These are phyloP conservation scores for Cheumatopsyche charites DNA, from an alignment of 1,140 invertebrate species.

Conservation along the genomic window DNA sequence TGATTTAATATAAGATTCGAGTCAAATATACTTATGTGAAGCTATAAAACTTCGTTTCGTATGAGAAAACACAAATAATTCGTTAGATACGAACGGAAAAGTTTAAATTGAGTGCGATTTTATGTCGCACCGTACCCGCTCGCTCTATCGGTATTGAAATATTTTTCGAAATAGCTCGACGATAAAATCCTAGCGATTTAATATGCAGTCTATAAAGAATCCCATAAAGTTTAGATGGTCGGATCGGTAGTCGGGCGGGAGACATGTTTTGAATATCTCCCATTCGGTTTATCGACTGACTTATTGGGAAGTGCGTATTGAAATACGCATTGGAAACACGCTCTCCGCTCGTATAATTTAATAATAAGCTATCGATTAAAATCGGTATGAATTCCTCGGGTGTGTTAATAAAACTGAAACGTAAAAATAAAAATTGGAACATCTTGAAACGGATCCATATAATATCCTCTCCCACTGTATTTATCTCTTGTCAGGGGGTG, in stretches of 20 bases:
- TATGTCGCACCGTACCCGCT: not conserved
- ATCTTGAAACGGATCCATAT: constrained; percentile 41
- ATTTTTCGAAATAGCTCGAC: constrained; percentile 36
- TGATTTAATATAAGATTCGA: no score
- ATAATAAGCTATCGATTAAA: constrained; percentile 5
- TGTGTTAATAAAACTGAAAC: not conserved
- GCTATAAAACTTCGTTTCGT: no score
- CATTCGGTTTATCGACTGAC: constrained; percentile 25
- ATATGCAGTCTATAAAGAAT: constrained; percentile 39
- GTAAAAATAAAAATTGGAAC: constrained; percentile 33
- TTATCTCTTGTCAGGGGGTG: constrained; percentile 47
- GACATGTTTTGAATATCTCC: constrained; percentile 38
- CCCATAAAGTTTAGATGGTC: constrained; percentile 35
- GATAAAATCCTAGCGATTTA: constrained; percentile 43
- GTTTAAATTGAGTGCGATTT: not conserved
- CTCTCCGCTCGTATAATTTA: not conserved
- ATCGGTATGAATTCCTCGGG: not conserved
- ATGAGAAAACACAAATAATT: no score
- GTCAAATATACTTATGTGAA: no score
- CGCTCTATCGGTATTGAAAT: constrained; percentile 32
- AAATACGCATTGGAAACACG: not conserved
- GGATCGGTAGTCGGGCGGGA: constrained; percentile 29
- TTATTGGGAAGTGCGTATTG: not conserved
- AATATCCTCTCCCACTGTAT: constrained; percentile 43
- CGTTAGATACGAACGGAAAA: no score